Base-by-base conservation (phyloP, 2,797 vertebrate species). In the Myripristis murdjan region DNA sequence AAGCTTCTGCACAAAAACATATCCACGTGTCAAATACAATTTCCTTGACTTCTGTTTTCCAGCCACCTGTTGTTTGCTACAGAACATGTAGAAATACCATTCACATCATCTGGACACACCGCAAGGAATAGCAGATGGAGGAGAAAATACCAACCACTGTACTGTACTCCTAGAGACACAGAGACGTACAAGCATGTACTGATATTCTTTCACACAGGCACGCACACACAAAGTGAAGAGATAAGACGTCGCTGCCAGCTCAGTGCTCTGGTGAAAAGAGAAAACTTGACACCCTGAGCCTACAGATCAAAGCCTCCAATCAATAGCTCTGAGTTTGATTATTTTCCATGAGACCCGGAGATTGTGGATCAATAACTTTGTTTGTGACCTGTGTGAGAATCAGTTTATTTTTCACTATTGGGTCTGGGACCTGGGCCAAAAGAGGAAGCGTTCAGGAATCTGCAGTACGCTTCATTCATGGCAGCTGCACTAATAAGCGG, bases 241-340 rank as follows among this genome's bases (percentile, higher is more conserved):
- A 84, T 81, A 73, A 73, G 61, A 67, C 48, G 49, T 35, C 33
- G 61, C 58, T 62, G 43, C 43, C 51, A 57, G 57, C 28, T 79
- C 77, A 78, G 57, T 81, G 60, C 67, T 69, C 44, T 66, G 52
- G 55, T 81, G 55, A 77, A 77, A 85, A 85, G 41, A 84, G 70
- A 84, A 56, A 35, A 44, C 55, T 61, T 79, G 79, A 86, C 78
- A 67, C 72, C 48, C 77, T 60, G 54, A 77, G 55, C 68, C 61
- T 63, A 79, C 60, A 76, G 80, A 87, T 86, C 82, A 89, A 77
- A 90, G 79, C 53, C 49, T 67, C 48, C 55, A 67, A 86, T 93
- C 85, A 75, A 73, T 91, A 74, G 35, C 71, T 79, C 48, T 55
- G 55, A 53, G 65, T 87, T 83, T 91, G 86, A 89, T 87, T 89